Evolutionary conservation across 2,888 invertebrate species (phyloP).

Genomic region (Kryphioiulus occultus): DNA sequence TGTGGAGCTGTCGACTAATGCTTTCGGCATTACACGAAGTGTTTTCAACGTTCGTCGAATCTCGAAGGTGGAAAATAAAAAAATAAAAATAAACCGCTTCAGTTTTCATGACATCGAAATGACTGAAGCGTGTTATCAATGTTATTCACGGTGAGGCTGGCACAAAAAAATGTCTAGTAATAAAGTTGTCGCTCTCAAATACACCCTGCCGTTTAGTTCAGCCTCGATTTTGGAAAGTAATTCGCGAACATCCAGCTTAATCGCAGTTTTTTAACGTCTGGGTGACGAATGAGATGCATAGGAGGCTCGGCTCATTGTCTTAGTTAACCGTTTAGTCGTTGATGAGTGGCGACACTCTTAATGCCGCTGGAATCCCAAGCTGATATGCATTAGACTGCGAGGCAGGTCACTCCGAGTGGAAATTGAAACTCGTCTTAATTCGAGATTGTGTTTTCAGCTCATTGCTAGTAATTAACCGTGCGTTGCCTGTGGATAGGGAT

Average conservation of each 20-base stretch:
- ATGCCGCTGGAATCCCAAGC: constrained; percentile 39
- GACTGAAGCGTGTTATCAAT: constrained; percentile 12
- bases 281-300: constrained; percentile 3
- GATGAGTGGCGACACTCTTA: constrained; percentile 38
- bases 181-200: constrained; percentile 11
- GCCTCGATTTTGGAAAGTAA: neutral
- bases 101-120: neutral
- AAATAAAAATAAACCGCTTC: no score
- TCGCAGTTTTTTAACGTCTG: neutral
- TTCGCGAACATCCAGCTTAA: neutral
- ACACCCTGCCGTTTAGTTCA: neutral
- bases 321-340: constrained; percentile 27
- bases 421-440: constrained; percentile 43
- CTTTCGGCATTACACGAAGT: no score
- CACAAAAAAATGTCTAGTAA: neutral
- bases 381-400: constrained; percentile 38
- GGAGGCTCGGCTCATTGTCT: neutral
- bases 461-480: constrained; percentile 42
- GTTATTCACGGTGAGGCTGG: neutral
- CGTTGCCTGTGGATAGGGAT: neutral
- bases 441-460: constrained; percentile 41
- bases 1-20: no score
- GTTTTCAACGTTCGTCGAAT: no score
- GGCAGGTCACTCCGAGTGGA: constrained; percentile 37
- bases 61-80: no score